Base-by-base conservation (phyloP, 2,113 vertebrate genomes). In the Pseudorectes ferrugineus region DNA sequence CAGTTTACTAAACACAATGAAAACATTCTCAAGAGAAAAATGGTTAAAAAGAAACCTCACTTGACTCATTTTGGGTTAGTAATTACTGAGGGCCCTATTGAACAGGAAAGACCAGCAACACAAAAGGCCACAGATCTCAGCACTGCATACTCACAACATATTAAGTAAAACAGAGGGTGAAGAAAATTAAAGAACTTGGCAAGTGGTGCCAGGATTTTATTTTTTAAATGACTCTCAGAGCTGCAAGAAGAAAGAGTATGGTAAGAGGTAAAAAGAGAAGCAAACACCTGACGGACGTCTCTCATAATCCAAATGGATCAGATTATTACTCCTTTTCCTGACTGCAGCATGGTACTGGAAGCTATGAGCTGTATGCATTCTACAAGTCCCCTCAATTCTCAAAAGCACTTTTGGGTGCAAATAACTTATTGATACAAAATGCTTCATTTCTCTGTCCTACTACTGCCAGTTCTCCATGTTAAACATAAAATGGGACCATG, bases 11-110 rank as follows among this genome's bases (percentile, higher is more conserved):
- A 92, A 78, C 31, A 92, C 80, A 88, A 51, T 62, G 33, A 76
- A 93, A 93, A 83, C 71, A 85, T 58, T 95, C 74, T 89, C 55
- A 85, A 68, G 79, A 94, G 45, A 77, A 93, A 95, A 96, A 89
- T 26, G 7, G 17, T 78, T 93, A 57, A 73, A 91, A 94, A 82
- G 66, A 72, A 92, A 86, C 61, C 72, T 83, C 89, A 91, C 59
- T 90, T 93, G 88, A 96, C 80, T 72, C 66, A 36, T 79, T 95
- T 85, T 92, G 90, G 66, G 43, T 93, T 85, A 61, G 68, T 38
- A 83, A 88, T 95, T 97, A 86, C 73, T 80, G 85, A 80, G 38
- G 45, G 38, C 55, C 65, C 80, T 86, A 85, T 38, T 95, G 84
- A 85, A 77, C 23, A 88, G 68, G 63, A 88, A 76, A 91, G 55